Conservation (phyloP, 2,888 invertebrate species). For the Tachystola acroxantha region DNA sequence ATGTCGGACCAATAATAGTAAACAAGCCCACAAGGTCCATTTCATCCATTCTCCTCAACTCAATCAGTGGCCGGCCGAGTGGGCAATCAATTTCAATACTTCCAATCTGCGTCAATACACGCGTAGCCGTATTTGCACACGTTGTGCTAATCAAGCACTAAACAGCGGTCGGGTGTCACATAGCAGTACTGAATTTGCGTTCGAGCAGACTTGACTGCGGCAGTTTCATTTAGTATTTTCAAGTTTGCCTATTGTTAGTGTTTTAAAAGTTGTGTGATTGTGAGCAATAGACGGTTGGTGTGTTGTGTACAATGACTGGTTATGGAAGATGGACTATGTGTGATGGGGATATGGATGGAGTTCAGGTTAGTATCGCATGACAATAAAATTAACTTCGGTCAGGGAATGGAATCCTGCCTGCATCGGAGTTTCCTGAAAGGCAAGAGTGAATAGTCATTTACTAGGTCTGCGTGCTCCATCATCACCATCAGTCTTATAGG, state of each 20-base stretch:
- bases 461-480: too few relatives aligned
- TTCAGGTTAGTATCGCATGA: slow-evolving; percentile 52
- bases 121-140: slow-evolving; percentile 55
- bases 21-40: slow-evolving; percentile 54
- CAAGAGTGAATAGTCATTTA: too few relatives aligned
- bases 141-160: slow-evolving; percentile 74
- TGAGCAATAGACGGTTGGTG: too few relatives aligned
- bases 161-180: slow-evolving; percentile 58
- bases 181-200: slow-evolving; percentile 43
- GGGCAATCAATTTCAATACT: slow-evolving; percentile 66
- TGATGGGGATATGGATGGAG: slow-evolving; percentile 51
- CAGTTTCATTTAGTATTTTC: slow-evolving; percentile 2
- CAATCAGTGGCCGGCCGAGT: slow-evolving; percentile 55
- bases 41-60: slow-evolving; percentile 61
- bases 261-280: neutral
- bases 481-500: too few relatives aligned
- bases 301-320: slow-evolving; percentile 38
- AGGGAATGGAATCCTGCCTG: too few relatives aligned
- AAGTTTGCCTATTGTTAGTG: too few relatives aligned
- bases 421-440: too few relatives aligned
- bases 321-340: slow-evolving; percentile 62
- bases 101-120: slow-evolving; percentile 20
- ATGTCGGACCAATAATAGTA: slow-evolving; percentile 36
- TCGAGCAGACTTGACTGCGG: slow-evolving; percentile 25
- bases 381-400: too few relatives aligned